Base-by-base conservation (phyloP, 2,113 vertebrate species). In the Pygoscelis adeliae region DNA sequence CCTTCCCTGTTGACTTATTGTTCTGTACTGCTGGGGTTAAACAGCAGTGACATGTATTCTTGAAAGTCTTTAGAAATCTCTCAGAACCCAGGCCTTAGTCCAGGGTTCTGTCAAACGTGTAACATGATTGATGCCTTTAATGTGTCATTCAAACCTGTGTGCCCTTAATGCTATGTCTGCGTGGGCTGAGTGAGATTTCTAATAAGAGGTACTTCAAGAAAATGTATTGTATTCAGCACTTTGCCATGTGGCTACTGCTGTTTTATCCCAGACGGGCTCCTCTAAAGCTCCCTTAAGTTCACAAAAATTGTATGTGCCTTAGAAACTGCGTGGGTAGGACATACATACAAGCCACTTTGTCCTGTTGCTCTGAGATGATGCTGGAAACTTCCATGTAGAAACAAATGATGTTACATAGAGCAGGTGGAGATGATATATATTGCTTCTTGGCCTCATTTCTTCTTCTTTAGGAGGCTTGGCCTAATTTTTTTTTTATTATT, bases 361-460 rank as follows among this genome's bases (percentile, higher is more conserved):
- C 53, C 58, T 36, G 2, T 22, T 77, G 46, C 42, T 88, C 55
- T 19, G 21, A 42, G 13, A 3, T 55, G 34, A 4, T 38, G 18
- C 72, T 74, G 59, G 47, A 63, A 89, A 22, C 17, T 61, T 78
- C 49, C 34, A 7, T 0, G 12, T 20, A 58, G 77, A 63, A 77
- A 20, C 5, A 55, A 61, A 30, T 18, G 11, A 23, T 23, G 27
- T 17, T 34, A 5, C 21, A 4, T 0, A 22, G 52, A 49, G 23
- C 9, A 9, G 0, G 2, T 59, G 40, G 25, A 69, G 29, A 14
- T 59, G 15, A 44, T 30, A 0, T 4, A 1, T 76, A n/a, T 47
- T 56, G 32, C 87, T 85, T 13, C 53, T 69, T 49, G 16, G 7
- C 32, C 10, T 69, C 36, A 5, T 29, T n/a, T 8, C 17, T 67